Evolutionary conservation across 2,797 vertebrate species (phyloP), one percentile per base, ranked within the genome.

Genomic region (Erethizon dorsatum): DNA sequence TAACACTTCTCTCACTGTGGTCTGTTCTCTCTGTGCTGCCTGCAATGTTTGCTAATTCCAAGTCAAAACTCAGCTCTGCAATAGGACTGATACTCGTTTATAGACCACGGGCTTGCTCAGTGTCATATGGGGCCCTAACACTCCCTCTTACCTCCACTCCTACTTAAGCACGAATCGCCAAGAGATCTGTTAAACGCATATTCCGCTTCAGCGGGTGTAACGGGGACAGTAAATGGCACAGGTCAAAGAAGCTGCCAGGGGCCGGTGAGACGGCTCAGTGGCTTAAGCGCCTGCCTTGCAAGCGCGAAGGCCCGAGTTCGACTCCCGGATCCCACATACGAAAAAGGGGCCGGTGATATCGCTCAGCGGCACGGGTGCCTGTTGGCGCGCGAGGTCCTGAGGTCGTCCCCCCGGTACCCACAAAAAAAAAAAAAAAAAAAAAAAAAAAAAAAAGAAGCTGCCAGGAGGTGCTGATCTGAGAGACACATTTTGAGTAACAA

Each of bases 71-170:
- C 96, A 82, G 54, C 92, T 95, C 95, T n/a, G 24, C 45, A 13
- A 3, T 37, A 75, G 88, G 87, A 88, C 61, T 0, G 3, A 1
- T 5, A 37, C 14, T 87, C 96, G 90, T 63, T 59, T 87, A 26
- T 84, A 87, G 91, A 22, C 77, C 67, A 12, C 77, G 37, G 26
- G 26, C 52, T 93, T 91, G 57, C 1, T 69, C 0, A 4, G 24
- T 17, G 22, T 87, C 14, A 54, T 97, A 78, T 94, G 84, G 37
- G 45, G 80, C 50, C 22, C 82, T 91, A 90, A 95, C 92, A 24
- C 47, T 92, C 24, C 14, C 47, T 57, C 24, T 95, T 95, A 59
- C 47, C 22, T 84, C 47, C 4, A 56, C 8, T 82, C 20, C 11
- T 78, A 31, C 37, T 5, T 86, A 50, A 24, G 26, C 24, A n/a